Evolutionary conservation across 2,888 invertebrate species (phyloP).

Genomic region (Koerneria pararmatus): DNA sequence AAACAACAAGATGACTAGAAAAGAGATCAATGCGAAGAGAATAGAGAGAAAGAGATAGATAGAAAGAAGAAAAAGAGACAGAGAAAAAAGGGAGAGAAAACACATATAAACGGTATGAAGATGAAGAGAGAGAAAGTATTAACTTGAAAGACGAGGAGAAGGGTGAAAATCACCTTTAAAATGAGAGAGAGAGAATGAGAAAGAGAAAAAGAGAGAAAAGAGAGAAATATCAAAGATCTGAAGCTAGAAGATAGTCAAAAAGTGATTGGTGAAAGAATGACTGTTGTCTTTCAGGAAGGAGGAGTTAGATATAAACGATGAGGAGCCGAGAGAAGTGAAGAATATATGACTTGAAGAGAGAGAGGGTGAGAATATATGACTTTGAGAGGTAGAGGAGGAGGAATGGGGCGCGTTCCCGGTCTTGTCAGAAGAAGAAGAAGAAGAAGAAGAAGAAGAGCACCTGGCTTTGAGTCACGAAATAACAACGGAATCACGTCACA

Average conservation of each 20-base stretch:
- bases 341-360: background rate
- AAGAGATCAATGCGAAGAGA: background rate
- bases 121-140: background rate
- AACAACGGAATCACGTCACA: no score
- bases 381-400: background rate
- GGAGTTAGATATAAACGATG: background rate
- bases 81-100: background rate
- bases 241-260: background rate
- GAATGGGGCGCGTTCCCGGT: no score
- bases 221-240: background rate
- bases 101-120: background rate
- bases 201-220: constrained; percentile 11
- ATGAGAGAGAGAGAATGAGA: background rate
- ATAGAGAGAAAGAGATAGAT: background rate
- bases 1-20: background rate
- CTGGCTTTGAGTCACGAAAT: no score
- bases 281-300: background rate
- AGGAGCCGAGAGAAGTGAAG: background rate
- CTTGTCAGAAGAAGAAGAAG: no score
- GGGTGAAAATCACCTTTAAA: no score
- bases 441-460: no score
- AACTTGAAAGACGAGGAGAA: no score
- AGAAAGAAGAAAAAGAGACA: background rate
- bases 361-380: background rate
- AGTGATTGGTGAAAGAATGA: background rate